These are phyloP conservation scores for Drosophila elegans DNA, from an alignment of 1,140 invertebrate genomes.

Conservation along the genomic window DNA sequence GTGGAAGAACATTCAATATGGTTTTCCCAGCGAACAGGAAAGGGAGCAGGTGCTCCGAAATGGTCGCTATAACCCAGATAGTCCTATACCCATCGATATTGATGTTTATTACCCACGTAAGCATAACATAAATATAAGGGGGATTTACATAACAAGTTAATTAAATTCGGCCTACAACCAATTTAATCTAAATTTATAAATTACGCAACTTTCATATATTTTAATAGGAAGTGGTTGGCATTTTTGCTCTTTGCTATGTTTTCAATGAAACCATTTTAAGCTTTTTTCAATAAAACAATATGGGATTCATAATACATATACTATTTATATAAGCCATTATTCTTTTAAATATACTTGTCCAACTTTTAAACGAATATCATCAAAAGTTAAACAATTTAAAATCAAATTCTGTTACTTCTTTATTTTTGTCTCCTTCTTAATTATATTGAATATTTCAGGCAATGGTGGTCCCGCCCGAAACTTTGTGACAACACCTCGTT, in stretches of 20 bases:
- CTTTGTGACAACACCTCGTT: constrained; percentile 61
- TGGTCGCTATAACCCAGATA: constrained; percentile 59
- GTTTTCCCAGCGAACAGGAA: constrained; percentile 53
- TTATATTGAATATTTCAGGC: constrained; percentile 6
- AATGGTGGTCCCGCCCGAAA: constrained; percentile 15
- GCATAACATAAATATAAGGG: not conserved
- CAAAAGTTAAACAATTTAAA: too few relatives aligned
- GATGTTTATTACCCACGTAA: constrained; percentile 65
- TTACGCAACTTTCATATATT: not conserved
- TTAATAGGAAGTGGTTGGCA: too few relatives aligned
- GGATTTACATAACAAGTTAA: not conserved
- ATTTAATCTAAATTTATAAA: not conserved
- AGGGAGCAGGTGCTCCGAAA: constrained; percentile 30
- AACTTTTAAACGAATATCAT: too few relatives aligned
- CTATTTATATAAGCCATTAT: too few relatives aligned
- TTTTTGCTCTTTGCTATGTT: too few relatives aligned
- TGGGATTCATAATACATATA: too few relatives aligned
- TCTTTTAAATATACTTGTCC: too few relatives aligned
- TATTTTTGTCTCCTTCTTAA: too few relatives aligned
- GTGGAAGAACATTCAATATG: constrained; percentile 60
- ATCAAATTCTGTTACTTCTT: too few relatives aligned
- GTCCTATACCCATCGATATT: constrained; percentile 64
- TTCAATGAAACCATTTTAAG: too few relatives aligned
- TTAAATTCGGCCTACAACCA: not conserved
- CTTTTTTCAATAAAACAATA: too few relatives aligned